These are phyloP conservation scores for Peromyscus nudipes DNA, from an alignment of 2,797 vertebrate species.

Conservation along the genomic window DNA sequence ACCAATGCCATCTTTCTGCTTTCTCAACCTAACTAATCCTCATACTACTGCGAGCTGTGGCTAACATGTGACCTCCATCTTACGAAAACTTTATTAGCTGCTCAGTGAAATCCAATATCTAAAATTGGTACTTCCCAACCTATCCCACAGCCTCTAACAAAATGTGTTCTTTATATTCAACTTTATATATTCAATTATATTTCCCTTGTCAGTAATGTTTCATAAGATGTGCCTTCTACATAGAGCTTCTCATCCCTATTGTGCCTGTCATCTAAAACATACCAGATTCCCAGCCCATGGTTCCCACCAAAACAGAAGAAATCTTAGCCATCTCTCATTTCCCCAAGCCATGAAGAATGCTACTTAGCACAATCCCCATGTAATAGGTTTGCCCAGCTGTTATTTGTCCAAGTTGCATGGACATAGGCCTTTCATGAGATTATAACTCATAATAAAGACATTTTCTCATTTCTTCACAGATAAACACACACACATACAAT, in stretches of 20 bases:
- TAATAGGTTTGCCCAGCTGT: fast-evolving
- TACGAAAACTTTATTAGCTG: neutral
- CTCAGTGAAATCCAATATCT: neutral
- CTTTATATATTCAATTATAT: too few species aligned
- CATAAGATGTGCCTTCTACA: neutral
- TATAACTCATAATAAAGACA: neutral
- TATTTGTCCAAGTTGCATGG: fast-evolving
- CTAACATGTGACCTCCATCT: neutral
- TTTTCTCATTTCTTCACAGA: neutral
- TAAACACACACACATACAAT: neutral
- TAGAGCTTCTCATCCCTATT: neutral
- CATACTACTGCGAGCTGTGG: neutral
- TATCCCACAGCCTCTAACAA: neutral
- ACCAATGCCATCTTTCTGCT: neutral
- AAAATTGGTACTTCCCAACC: neutral
- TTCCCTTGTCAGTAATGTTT: neutral
- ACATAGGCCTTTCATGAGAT: neutral
- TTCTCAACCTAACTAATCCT: neutral
- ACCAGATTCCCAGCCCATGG: neutral
- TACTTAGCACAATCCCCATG: neutral
- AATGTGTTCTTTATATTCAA: neutral
- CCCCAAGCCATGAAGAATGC: neutral
- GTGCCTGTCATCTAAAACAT: neutral
- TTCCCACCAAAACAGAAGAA: neutral
- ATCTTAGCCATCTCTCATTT: neutral